Evolutionary conservation across 2,113 vertebrate genomes (phyloP).

Genomic region (Terrapene triunguis): DNA sequence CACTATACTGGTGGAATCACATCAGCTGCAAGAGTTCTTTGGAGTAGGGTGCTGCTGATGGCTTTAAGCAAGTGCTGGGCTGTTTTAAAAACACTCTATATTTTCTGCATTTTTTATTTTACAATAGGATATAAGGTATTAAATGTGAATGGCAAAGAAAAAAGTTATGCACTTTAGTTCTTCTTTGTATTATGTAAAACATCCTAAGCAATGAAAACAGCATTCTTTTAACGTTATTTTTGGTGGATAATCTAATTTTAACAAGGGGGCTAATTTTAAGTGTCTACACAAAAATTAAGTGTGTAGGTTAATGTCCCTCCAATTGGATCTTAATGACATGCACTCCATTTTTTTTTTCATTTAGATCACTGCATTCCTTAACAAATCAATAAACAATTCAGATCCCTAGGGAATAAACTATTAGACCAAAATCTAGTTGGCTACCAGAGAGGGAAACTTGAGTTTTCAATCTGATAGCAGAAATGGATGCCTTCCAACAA

Average conservation of each 20-base stretch:
- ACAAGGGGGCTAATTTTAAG: background rate
- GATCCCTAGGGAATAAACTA: background rate
- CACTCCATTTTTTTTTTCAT: constrained; percentile 45
- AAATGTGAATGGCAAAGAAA: background rate
- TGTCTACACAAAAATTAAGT: constrained; percentile 41
- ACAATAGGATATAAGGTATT: background rate
- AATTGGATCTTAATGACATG: constrained; percentile 34
- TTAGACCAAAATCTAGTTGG: constrained; percentile 20
- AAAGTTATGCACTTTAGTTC: background rate
- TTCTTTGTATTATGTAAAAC: background rate
- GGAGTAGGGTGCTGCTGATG: background rate
- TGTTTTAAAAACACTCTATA: constrained; percentile 4
- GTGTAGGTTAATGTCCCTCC: constrained; percentile 18
- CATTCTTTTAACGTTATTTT: constrained; percentile 31
- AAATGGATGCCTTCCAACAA: background rate
- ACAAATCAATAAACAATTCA: constrained; percentile 53
- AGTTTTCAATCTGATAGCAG: background rate
- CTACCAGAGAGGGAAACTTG: background rate
- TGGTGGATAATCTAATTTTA: background rate
- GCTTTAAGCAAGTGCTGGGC: background rate
- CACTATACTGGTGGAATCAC: background rate
- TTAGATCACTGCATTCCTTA: constrained; percentile 43
- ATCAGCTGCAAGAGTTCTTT: background rate
- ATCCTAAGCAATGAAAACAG: background rate
- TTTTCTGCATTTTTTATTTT: background rate